A percentile compares a stretch with the other conserved stretches of the same genome.
Conservation (phyloP, 2,113 vertebrate species). For the Scomber scombrus region DNA sequence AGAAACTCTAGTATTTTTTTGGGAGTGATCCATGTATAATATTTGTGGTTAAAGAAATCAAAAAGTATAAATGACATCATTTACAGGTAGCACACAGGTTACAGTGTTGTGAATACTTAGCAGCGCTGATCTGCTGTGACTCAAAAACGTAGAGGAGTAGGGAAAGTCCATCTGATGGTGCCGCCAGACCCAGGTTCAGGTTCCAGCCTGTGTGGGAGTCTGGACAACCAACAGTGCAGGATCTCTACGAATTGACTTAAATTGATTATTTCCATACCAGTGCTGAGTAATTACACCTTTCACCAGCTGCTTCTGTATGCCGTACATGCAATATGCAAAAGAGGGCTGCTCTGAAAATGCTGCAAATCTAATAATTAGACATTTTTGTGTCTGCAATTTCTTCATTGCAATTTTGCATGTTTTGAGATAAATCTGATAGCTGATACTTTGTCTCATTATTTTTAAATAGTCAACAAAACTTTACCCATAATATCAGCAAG, state of each 20-base stretch:
- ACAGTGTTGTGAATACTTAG: background rate
- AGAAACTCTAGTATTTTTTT: background rate
- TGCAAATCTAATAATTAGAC: background rate
- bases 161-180: conserved; percentile 14
- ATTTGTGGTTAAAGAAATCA: background rate
- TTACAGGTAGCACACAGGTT: conserved; percentile 1
- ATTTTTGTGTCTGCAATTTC: background rate
- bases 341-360: background rate
- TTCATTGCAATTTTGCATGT: background rate
- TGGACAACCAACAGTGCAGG: background rate
- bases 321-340: background rate
- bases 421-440: background rate
- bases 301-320: background rate
- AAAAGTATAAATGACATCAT: background rate
- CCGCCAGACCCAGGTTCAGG: background rate
- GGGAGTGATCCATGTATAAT: too few relatives aligned
- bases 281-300: background rate
- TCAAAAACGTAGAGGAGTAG: conserved; percentile 25
- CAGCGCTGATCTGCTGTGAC: background rate
- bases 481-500: background rate
- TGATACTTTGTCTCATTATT: background rate
- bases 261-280: too few relatives aligned
- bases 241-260: background rate
- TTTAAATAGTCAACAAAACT: background rate
- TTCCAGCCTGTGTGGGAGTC: conserved; percentile 5